Percentiles rank a stretch among this genome's conserved stretches.
phyloP scores from a whole-genome alignment of 2,888 invertebrate genomes.

The Drosophila meridiana region DNA sequence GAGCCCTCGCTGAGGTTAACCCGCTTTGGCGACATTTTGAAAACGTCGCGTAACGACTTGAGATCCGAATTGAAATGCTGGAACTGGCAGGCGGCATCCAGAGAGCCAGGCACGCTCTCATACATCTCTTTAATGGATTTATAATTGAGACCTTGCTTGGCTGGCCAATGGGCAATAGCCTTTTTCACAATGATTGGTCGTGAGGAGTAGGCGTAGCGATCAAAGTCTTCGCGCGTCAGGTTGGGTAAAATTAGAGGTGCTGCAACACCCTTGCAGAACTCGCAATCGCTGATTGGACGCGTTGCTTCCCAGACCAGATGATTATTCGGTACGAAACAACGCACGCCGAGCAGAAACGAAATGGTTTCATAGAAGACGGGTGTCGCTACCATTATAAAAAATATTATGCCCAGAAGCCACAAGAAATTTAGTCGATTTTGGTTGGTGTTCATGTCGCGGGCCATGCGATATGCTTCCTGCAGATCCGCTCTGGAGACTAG shows the following conservation, averaged over 20 bases:
- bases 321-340: slow-evolving; percentile 93
- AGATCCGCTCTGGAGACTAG: slow-evolving; percentile 81
- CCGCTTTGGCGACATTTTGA: slow-evolving; percentile 90
- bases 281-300: slow-evolving; percentile 92
- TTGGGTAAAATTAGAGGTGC: slow-evolving; percentile 89
- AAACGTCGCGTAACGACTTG: slow-evolving; percentile 90
- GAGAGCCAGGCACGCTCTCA: slow-evolving; percentile 88
- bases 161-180: slow-evolving; percentile 92
- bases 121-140: slow-evolving; percentile 90
- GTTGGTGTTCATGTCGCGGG: slow-evolving; percentile 70
- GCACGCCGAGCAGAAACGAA: slow-evolving; percentile 86
- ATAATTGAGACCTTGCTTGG: slow-evolving; percentile 88
- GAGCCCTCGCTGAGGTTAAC: slow-evolving; percentile 87
- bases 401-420: slow-evolving; percentile 82
- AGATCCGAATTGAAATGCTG: slow-evolving; percentile 94
- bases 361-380: slow-evolving; percentile 83
- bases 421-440: slow-evolving; percentile 78
- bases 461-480: slow-evolving; percentile 81
- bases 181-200: slow-evolving; percentile 92
- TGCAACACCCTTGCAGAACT: slow-evolving; percentile 89
- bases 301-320: slow-evolving; percentile 95
- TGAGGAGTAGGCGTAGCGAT: slow-evolving; percentile 91
- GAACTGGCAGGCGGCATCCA: slow-evolving; percentile 94
- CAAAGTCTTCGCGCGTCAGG: slow-evolving; percentile 89
- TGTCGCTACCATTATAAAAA: slow-evolving; percentile 83